Percentiles rank a stretch among this genome's conserved stretches.
Conservation (phyloP, 2,888 invertebrate genomes). For the Odontomyia ornata region DNA sequence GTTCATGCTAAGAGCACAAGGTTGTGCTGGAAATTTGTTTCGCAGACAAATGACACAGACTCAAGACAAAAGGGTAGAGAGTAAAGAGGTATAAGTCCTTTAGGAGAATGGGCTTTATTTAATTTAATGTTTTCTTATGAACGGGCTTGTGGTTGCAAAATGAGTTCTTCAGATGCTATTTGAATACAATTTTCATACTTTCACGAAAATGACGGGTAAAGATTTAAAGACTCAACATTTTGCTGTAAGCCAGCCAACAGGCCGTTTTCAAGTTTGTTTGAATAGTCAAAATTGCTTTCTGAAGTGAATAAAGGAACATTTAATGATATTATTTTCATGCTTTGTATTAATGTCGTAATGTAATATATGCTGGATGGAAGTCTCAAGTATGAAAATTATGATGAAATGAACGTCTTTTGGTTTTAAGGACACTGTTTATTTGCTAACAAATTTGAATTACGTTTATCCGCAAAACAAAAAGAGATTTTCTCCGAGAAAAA, state of each 20-base stretch:
- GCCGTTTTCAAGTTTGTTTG: no score
- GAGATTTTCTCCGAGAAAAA: no score
- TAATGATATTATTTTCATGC: no score
- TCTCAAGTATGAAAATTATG: no score
- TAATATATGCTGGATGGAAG: no score
- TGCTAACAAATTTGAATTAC: no score
- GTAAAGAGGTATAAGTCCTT: constrained; percentile 1
- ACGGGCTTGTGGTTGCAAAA: constrained; percentile 19
- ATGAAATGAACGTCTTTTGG: no score
- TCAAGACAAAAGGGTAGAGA: constrained; percentile 6
- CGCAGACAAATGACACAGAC: not conserved
- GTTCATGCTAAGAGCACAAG: constrained; percentile 14
- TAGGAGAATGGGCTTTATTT: constrained; percentile 32
- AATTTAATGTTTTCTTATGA: constrained; percentile 33
- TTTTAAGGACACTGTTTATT: no score
- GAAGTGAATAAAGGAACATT: no score
- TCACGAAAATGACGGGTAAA: not conserved
- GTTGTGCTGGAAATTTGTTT: not conserved
- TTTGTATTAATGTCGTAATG: no score
- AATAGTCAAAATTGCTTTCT: no score
- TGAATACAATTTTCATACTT: constrained; percentile 15
- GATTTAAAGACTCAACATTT: not conserved
- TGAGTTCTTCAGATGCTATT: not conserved
- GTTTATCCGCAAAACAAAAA: no score
- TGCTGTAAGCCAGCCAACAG: not conserved